Evolutionary conservation across 2,797 vertebrate genomes (phyloP).

Genomic region (Neosilurus hyrtlii): DNA sequence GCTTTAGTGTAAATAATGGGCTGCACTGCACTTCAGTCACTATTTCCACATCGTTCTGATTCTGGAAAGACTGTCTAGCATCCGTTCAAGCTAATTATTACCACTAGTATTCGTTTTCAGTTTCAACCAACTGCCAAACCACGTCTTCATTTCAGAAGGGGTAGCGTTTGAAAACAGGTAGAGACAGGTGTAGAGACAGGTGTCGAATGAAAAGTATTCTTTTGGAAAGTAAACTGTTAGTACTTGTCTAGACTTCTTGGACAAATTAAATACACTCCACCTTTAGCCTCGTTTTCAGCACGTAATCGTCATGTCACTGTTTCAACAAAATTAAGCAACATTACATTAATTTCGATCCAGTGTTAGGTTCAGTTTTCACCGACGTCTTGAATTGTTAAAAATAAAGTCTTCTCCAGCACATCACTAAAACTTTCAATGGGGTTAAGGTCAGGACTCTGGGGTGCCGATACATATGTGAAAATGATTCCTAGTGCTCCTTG

Average conservation of each 20-base stretch:
- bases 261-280: neutral
- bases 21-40: neutral
- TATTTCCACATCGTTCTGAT: neutral
- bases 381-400: too few species aligned
- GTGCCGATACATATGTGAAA: too few species aligned
- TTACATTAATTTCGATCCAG: too few species aligned
- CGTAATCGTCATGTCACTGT: too few species aligned
- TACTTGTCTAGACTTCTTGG: neutral
- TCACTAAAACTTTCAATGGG: too few species aligned
- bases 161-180: neutral
- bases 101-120: neutral
- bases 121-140: neutral
- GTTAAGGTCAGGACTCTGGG: too few species aligned
- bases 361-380: too few species aligned
- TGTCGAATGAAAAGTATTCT: neutral
- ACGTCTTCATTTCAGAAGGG: neutral
- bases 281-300: too few species aligned
- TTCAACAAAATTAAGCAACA: too few species aligned
- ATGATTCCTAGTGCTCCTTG: too few species aligned
- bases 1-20: neutral
- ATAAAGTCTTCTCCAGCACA: too few species aligned
- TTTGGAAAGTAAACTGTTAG: neutral
- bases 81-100: neutral
- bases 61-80: neutral
- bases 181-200: too few species aligned